Base-by-base conservation (phyloP, 2,888 invertebrate genomes). In the Anorthoa munda region DNA sequence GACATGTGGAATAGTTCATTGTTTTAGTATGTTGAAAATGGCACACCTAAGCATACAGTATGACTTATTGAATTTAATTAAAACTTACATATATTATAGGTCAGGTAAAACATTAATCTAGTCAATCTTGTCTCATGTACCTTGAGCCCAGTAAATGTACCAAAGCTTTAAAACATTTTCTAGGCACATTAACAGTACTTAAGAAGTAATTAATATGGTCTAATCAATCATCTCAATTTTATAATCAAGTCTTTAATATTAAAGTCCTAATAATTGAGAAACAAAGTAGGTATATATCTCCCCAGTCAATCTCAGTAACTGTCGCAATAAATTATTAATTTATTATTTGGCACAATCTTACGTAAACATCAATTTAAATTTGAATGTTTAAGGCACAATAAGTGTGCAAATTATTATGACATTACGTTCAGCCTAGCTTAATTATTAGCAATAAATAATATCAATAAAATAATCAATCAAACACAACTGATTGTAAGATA, bases 381-480 rank as follows among this genome's bases (percentile, higher is more conserved):
- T 64, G 51, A 82, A 82, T 77, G 68, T 65, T 74, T 61, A 67
- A 74, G 56, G 61, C 53, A 84, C 77, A 84, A 84, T 84, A 75
- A 84, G 61, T 72, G 66, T 65, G 73, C 73, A 79, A 83, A 83
- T 81, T 67, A 80, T 77, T 73, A 60, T 70, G 67, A 72, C 76
- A 77, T 73, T 78, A 74, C 39, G 17, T 39, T 61, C 61, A 68
- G 21, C 56, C 58, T 58, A 66, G 45, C n/a, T 68, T 75, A 83
- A 83, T 81, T 83, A 77, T 78, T 67, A 75, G 68, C 53, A 64
- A 77, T 82, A 77, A 85, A 76, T 83, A 72, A 74, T 69, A 63
- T 75, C 71, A 78, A 81, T 77, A 79, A 77, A 77, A 81, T 76
- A 75, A 84, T 85, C 71, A 85, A 83, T 85, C 81, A 83, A 85